Percentiles rank a stretch among this genome's conserved stretches.
Conservation (phyloP, 2,113 vertebrate species). For the Columbina picui region DNA sequence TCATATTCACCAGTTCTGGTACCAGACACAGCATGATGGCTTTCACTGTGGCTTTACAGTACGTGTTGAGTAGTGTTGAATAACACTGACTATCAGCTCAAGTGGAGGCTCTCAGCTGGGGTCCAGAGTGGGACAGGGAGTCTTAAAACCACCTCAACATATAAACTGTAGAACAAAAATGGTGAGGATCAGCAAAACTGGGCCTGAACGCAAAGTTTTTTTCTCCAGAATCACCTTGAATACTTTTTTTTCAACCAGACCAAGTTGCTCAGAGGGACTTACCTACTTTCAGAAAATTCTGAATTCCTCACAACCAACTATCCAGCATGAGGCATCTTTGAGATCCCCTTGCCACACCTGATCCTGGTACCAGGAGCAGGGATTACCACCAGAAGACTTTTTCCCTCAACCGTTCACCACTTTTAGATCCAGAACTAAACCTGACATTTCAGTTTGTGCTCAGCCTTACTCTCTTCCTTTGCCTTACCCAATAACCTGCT, state of each 20-base stretch:
- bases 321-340: not conserved
- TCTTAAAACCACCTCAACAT: not conserved
- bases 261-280: not conserved
- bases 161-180: not conserved
- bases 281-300: not conserved
- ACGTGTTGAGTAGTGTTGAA: not conserved
- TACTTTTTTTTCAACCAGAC: not conserved
- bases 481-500: not conserved
- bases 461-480: not conserved
- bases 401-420: not conserved
- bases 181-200: not conserved
- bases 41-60: not conserved
- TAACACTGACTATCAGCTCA: not conserved
- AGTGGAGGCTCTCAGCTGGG: not conserved
- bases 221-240: not conserved
- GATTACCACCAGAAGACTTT: not conserved
- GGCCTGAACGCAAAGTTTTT: not conserved
- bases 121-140: not conserved
- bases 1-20: not conserved
- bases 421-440: not conserved
- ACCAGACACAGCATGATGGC: not conserved
- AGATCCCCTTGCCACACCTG: not conserved
- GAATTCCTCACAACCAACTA: not conserved
- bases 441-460: not conserved
- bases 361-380: rapidly evolving